Evolutionary conservation across 64 coral and sea anemone genomes (phyloP).

Genomic region (Stylophora pistillata): DNA sequence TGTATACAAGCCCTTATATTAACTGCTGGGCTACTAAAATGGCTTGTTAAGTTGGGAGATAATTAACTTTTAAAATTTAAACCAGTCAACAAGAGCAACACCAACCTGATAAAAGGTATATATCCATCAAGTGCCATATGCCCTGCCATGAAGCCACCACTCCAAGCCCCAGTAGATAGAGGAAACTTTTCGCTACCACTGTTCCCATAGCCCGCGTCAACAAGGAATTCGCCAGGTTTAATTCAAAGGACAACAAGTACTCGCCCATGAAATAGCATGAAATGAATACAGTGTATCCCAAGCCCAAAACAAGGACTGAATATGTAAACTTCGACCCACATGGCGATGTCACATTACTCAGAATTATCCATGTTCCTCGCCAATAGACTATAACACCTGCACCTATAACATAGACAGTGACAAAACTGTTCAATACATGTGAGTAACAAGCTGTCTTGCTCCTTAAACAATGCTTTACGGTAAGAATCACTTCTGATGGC

Average conservation of each 20-base stretch:
- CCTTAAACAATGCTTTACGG: neutral
- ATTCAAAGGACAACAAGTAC: neutral
- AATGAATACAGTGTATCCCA: constrained; percentile 1
- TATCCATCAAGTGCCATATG: constrained; percentile 37
- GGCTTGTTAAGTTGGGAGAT: too few species aligned
- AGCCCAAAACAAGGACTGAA: neutral
- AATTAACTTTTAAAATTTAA: neutral
- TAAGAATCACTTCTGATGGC: neutral
- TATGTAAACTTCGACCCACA: neutral
- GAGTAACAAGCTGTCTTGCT: neutral
- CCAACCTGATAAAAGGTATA: constrained; percentile 35
- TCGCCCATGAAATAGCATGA: constrained; percentile 17
- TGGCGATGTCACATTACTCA: neutral
- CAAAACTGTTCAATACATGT: neutral
- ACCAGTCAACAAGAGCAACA: neutral
- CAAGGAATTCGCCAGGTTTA: neutral
- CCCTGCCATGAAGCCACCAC: constrained; percentile 16
- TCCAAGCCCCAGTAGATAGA: constrained; percentile 50
- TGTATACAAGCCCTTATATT: too few species aligned
- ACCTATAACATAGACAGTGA: constrained; percentile 29
- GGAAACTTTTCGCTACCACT: neutral
- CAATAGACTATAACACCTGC: constrained; percentile 30
- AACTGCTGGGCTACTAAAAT: too few species aligned
- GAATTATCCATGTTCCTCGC: constrained; percentile 46
- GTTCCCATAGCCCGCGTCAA: neutral